Evolutionary conservation across 2,113 vertebrate species (phyloP), one percentile per base, ranked within the genome.

Genomic region (Oryzias curvinotus): DNA sequence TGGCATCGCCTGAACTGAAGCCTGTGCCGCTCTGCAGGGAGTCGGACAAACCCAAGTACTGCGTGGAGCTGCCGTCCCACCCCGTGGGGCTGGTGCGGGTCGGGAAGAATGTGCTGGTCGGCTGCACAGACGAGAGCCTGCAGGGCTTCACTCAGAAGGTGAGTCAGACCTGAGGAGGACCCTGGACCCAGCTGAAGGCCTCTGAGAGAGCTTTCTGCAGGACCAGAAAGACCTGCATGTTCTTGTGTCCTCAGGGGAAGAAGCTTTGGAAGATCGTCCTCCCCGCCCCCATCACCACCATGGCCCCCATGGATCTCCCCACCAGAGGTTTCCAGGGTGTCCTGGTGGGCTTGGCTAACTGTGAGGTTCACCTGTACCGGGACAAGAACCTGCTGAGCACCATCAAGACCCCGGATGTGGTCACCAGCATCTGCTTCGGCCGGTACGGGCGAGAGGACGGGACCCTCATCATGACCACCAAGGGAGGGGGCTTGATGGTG

Each of bases 361-460:
- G 89, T 13, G 94, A 96, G 83, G 93, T 96, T n/a, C 94, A 93
- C 13, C 83, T 97, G 48, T 96, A 93, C 85, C 86, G 84, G 0
- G 94, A 96, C 75, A 95, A 96, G 84, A 91, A 91, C 62, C 88
- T 96, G 8, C 73, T 96, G 57, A 89, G 92, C 26, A 45, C 88
- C 75, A 91, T 95, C 83, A 91, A 62, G 41, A 91, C 92, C 0
- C 94, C 91, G 4, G 94, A 95, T 0, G 71, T 89, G 0, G 91
- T 95, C 61, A 94, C 90, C 77, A 92, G 94, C 79, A 89, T 97
- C 67, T 93, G 92, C 77, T 96, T 96, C 21, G 95, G 95, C 14
- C 92, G 92, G 3, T 95, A 94, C 2, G 95, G 95, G 1, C 90
- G 94, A 0, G 95, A 96, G 56, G 95, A 96, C 13, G 93, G 94